Base-by-base conservation (phyloP, 2,888 invertebrate genomes). In the Lordiphosa andalusiaca region DNA sequence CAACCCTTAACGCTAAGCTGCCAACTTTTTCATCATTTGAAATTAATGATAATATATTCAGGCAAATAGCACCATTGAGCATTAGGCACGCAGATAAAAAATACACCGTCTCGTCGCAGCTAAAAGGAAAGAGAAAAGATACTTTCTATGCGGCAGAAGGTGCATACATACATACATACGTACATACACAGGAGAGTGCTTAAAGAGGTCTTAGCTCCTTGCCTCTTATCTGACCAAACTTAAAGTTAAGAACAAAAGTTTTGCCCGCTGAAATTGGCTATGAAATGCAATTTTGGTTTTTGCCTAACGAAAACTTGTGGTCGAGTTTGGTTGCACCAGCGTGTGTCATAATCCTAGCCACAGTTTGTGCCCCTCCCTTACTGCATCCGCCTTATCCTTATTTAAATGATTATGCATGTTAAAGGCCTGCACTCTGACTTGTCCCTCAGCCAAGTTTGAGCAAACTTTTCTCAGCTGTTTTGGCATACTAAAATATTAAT, bases 341-440 rank as follows among this genome's bases (percentile, higher is more conserved):
- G 55, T 60, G 72, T 77, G 56, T 57, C 57, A 73, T 70, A 73
- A 56, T 54, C 44, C 47, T 47, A 39, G 38, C 19, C 42, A 51
- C 42, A 25, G 40, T 12, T 40, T 39, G 39, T 33, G 21, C 21
- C 39, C 38, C 23, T 37, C 13, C 41, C 25, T 16, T 16, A 16
- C 16, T 16, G 39, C 21, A 42, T 40, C 38, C 51, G 44, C 44
- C 64, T 65, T 67, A 75, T 75, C 66, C 82, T 64, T 75, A 65
- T 82, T 73, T 71, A 82, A 81, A 82, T 82, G 84, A 78, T 82
- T 73, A 73, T 78, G 78, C 62, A 78, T 75, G 64, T 60, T 65
- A 41, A 73, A 73, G 82, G 56, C 66, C 25, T 58, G 71, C 62
- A 54, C 58, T 55, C 16, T 49, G 25, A 25, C 25, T 25, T 25